A percentile compares a stretch with the other conserved stretches of the same genome.
These are phyloP conservation scores for Polypedilum vanderplanki DNA, from an alignment of 1,140 invertebrate species.

Conservation along the genomic window DNA sequence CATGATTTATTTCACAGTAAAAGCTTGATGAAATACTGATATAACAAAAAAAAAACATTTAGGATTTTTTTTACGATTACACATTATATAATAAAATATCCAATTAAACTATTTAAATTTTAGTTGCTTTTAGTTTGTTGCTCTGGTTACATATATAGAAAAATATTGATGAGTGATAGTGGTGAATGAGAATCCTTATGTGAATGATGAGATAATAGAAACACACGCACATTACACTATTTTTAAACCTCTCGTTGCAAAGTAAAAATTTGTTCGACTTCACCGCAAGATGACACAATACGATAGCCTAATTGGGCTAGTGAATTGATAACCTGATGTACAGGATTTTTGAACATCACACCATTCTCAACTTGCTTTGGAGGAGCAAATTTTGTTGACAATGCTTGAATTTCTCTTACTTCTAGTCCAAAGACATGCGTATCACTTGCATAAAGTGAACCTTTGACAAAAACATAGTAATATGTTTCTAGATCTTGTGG, in stretches of 20 bases:
- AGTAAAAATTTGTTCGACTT: slow-evolving; percentile 73
- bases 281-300: slow-evolving; percentile 66
- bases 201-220: too few relatives aligned
- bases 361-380: slow-evolving; percentile 58
- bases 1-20: too few relatives aligned
- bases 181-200: too few relatives aligned
- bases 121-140: too few relatives aligned
- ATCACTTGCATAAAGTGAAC: slow-evolving; percentile 62
- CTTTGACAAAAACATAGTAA: slow-evolving; percentile 68
- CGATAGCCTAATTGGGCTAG: slow-evolving; percentile 67
- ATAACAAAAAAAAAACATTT: too few relatives aligned
- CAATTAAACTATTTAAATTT: too few relatives aligned
- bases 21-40: too few relatives aligned
- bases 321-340: slow-evolving; percentile 60
- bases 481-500: slow-evolving; percentile 47
- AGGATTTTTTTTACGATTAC: too few relatives aligned
- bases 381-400: slow-evolving; percentile 59
- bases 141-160: too few relatives aligned
- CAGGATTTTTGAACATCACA: slow-evolving; percentile 56
- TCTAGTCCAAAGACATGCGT: slow-evolving; percentile 66
- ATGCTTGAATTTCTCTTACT: slow-evolving; percentile 56
- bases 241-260: slow-evolving; percentile 62
- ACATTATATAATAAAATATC: too few relatives aligned
- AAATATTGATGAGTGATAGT: too few relatives aligned
- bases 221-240: too few relatives aligned